These are phyloP conservation scores for Exephanes ischioxanthus DNA, from an alignment of 2,888 invertebrate species.

Conservation along the genomic window DNA sequence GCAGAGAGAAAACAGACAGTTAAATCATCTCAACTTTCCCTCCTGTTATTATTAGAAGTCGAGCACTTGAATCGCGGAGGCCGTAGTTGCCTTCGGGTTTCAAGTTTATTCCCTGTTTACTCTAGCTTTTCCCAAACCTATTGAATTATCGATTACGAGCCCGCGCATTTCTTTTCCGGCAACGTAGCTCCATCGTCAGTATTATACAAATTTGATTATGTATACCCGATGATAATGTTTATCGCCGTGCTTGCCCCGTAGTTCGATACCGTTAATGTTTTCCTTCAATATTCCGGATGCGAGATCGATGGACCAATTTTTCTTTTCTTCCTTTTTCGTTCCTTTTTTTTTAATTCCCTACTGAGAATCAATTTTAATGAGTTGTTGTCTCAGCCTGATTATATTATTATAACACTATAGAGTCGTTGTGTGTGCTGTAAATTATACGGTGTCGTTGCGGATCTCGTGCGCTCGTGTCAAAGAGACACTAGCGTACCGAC, in stretches of 20 bases:
- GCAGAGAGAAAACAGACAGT: slow-evolving; percentile 6
- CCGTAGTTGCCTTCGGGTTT: neutral
- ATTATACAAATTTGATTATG: slow-evolving; percentile 32
- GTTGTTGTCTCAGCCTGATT: slow-evolving; percentile 49
- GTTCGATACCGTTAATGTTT: slow-evolving; percentile 41
- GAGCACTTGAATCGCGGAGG: neutral
- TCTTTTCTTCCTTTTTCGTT: neutral
- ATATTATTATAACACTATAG: slow-evolving; percentile 48
- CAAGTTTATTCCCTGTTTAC: slow-evolving; percentile 16
- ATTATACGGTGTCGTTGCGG: slow-evolving; percentile 16
- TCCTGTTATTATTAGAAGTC: neutral
- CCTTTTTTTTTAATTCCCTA: neutral
- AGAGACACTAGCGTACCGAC: slow-evolving; percentile 37
- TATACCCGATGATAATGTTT: slow-evolving; percentile 1
- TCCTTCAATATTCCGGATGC: slow-evolving; percentile 39
- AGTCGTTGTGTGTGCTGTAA: slow-evolving; percentile 43
- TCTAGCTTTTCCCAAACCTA: neutral
- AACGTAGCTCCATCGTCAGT: neutral
- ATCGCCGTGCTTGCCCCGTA: neutral
- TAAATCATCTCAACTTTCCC: slow-evolving; percentile 6
- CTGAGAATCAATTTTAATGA: slow-evolving; percentile 54
- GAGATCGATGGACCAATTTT: slow-evolving; percentile 4
- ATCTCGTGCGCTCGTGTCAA: slow-evolving; percentile 40
- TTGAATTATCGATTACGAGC: slow-evolving; percentile 26
- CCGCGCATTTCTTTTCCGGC: neutral